Evolutionary conservation across 2,113 vertebrate species (phyloP).

Genomic region (Aphyosemion australe): DNA sequence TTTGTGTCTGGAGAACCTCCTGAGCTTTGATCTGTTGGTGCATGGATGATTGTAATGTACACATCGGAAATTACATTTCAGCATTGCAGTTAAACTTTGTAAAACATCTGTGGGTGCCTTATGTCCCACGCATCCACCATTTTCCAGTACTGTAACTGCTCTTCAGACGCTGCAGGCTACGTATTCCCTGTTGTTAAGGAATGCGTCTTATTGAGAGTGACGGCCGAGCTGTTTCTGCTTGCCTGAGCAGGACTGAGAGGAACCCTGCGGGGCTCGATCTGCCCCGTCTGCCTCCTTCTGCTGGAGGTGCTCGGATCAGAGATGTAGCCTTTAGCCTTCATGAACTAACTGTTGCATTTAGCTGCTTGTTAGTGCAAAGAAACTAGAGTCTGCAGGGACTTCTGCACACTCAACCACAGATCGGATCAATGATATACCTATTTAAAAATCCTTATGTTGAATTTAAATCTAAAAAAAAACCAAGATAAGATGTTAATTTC

Average conservation of each 20-base stretch:
- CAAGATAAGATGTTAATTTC: too few relatives aligned
- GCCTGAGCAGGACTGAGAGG: slow-evolving; percentile 70
- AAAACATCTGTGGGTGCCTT: slow-evolving; percentile 10
- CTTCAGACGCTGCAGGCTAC: slow-evolving; percentile 52
- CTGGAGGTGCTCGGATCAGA: slow-evolving; percentile 19
- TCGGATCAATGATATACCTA: too few relatives aligned
- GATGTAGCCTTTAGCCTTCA: slow-evolving; percentile 17
- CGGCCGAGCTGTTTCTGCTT: slow-evolving; percentile 66
- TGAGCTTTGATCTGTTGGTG: slow-evolving; percentile 25
- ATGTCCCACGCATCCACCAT: background rate
- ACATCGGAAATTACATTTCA: slow-evolving; percentile 17
- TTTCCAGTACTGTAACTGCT: slow-evolving; percentile 46
- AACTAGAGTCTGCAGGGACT: background rate
- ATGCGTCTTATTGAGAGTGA: slow-evolving; percentile 64
- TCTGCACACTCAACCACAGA: background rate
- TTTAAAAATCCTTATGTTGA: too few relatives aligned
- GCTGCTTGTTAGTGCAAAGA: background rate
- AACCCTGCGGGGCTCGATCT: slow-evolving; percentile 59
- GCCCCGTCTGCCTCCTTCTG: slow-evolving; percentile 43
- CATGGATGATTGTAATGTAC: slow-evolving; percentile 4
- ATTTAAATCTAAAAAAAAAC: too few relatives aligned
- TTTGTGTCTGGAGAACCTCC: slow-evolving; percentile 1
- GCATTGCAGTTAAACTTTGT: slow-evolving; percentile 4
- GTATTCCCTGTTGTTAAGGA: slow-evolving; percentile 62
- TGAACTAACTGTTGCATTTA: background rate